Conservation (phyloP, 2,797 vertebrate genomes). For the Discoglossus pictus region DNA sequence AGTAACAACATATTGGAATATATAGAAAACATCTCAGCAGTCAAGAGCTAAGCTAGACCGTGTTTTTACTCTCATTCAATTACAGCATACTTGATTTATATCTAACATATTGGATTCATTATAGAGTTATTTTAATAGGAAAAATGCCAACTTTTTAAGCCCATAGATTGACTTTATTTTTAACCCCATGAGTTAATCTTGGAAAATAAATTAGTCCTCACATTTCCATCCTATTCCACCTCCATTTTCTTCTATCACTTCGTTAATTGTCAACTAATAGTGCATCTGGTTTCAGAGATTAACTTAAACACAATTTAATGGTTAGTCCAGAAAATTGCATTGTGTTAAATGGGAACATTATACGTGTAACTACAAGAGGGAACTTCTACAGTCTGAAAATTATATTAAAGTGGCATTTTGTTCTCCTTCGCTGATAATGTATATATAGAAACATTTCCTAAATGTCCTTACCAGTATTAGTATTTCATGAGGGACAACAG, state of each 20-base stretch:
- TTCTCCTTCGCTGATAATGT: constrained; percentile 31
- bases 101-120: constrained; percentile 54
- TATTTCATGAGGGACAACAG: background rate
- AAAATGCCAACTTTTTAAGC: constrained; percentile 54
- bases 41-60: constrained; percentile 25
- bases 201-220: constrained; percentile 53
- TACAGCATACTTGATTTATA: constrained; percentile 29
- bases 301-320: constrained; percentile 40
- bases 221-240: constrained; percentile 57
- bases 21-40: constrained; percentile 19
- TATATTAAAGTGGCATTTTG: constrained; percentile 23
- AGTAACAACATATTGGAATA: constrained; percentile 30
- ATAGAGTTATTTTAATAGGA: constrained; percentile 55
- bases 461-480: constrained; percentile 27
- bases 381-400: constrained; percentile 24
- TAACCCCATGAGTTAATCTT: constrained; percentile 54
- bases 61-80: constrained; percentile 38
- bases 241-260: constrained; percentile 53
- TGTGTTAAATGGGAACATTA: constrained; percentile 3
- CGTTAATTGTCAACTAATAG: constrained; percentile 45
- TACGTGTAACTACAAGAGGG: constrained; percentile 14
- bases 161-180: constrained; percentile 61
- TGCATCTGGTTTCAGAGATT: constrained; percentile 35
- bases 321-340: constrained; percentile 29
- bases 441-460: constrained; percentile 33